These are phyloP conservation scores for Marasmarcha lunaedactyla DNA, from an alignment of 2,888 invertebrate species.

Conservation along the genomic window DNA sequence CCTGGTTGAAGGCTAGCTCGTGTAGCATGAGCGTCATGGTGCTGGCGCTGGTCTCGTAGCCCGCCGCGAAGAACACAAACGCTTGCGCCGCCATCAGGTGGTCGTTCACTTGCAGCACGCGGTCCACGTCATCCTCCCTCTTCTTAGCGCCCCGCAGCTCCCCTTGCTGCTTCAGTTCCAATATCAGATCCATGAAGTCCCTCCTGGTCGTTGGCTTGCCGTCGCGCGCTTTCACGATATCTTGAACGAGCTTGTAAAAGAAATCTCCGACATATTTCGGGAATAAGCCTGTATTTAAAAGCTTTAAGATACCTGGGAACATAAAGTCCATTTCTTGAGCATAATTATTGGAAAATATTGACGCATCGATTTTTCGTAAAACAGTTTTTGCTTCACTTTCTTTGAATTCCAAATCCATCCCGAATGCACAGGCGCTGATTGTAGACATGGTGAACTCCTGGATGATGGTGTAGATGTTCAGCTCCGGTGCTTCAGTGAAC, in stretches of 20 bases:
- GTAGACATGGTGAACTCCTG: constrained; percentile 27
- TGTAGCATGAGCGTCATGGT: constrained; percentile 32
- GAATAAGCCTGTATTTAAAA: constrained; percentile 22
- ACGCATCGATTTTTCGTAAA: constrained; percentile 14
- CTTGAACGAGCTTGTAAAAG: constrained; percentile 23
- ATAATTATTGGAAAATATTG: constrained; percentile 15
- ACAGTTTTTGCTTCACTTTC: constrained; percentile 4
- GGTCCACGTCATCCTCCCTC: constrained; percentile 12
- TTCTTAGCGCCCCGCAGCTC: constrained; percentile 18
- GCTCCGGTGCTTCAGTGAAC: constrained; percentile 17
- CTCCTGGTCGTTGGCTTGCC: constrained; percentile 24
- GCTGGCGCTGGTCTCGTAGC: constrained; percentile 45
- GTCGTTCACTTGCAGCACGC: constrained; percentile 22
- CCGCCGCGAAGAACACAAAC: constrained; percentile 37
- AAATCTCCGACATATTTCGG: constrained; percentile 20
- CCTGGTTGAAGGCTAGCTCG: constrained; percentile 33
- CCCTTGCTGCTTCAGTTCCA: constrained; percentile 26
- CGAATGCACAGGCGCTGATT: constrained; percentile 31
- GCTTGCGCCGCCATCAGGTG: constrained; percentile 28
- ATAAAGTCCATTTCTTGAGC: constrained; percentile 26
- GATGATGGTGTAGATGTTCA: constrained; percentile 21
- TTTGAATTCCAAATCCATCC: constrained; percentile 24
- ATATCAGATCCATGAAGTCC: constrained; percentile 36
- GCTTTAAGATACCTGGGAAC: constrained; percentile 30
- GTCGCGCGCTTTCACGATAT: constrained; percentile 25